A percentile compares a stretch with the other conserved stretches of the same genome.
Evolutionary conservation across 2,888 invertebrate genomes (phyloP).

Genomic region (Plebejus melissa): DNA sequence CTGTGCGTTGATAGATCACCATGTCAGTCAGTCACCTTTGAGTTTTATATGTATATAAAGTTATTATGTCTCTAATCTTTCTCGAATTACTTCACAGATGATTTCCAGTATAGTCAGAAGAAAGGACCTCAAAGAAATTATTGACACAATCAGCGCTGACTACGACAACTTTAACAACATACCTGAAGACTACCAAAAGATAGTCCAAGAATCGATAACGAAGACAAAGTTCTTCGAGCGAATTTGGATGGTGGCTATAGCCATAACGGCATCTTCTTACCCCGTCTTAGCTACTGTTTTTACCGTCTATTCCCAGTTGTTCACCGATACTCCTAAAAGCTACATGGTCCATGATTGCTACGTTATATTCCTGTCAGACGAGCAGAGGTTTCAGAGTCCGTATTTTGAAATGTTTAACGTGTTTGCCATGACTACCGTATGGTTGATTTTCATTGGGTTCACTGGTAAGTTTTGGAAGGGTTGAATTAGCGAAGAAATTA

Average conservation of each 20-base stretch:
- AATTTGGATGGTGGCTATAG: constrained; percentile 35
- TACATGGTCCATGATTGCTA: constrained; percentile 39
- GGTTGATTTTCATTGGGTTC: constrained; percentile 35
- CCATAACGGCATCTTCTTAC: constrained; percentile 31
- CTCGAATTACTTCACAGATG: neutral
- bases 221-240: constrained; percentile 35
- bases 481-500: neutral
- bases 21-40: too few species aligned
- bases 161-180: constrained; percentile 36
- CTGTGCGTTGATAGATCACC: too few species aligned
- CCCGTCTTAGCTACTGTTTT: constrained; percentile 34
- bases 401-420: constrained; percentile 36
- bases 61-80: neutral
- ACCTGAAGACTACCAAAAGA: constrained; percentile 33
- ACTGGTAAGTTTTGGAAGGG: constrained; percentile 32
- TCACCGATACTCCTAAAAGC: constrained; percentile 36
- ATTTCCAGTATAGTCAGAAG: constrained; percentile 30
- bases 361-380: constrained; percentile 33
- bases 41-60: too few species aligned
- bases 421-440: constrained; percentile 33
- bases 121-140: constrained; percentile 36
- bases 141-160: constrained; percentile 36
- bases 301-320: constrained; percentile 35
- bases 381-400: constrained; percentile 37
- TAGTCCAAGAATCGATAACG: constrained; percentile 33